phyloP scores from a whole-genome alignment of 1,140 invertebrate genomes.

The Spodoptera frugiperda region DNA sequence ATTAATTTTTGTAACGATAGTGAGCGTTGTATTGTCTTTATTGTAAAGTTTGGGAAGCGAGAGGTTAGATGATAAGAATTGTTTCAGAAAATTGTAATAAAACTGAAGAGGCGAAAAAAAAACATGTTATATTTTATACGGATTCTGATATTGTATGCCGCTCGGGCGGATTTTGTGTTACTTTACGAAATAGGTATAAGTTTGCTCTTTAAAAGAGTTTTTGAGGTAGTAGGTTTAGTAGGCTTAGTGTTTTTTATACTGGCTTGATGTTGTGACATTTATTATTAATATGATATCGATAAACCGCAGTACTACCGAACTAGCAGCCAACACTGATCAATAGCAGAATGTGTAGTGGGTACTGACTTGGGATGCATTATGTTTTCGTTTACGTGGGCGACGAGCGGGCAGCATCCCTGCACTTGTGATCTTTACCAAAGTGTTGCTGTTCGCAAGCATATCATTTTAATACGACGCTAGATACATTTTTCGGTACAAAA shows the following conservation, averaged over 20 bases:
- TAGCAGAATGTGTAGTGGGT: constrained; percentile 86
- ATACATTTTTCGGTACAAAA: constrained; percentile 84
- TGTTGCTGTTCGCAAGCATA: constrained; percentile 85
- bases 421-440: constrained; percentile 81
- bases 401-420: constrained; percentile 71
- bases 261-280: constrained; percentile 87
- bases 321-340: constrained; percentile 79
- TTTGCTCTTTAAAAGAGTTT: constrained; percentile 87
- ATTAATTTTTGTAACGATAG: constrained; percentile 79
- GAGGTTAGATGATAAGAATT: constrained; percentile 78
- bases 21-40: constrained; percentile 84
- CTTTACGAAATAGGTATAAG: constrained; percentile 86
- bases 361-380: constrained; percentile 59
- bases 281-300: constrained; percentile 83
- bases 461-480: constrained; percentile 84
- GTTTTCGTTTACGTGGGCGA: constrained; percentile 66
- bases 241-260: constrained; percentile 87
- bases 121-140: constrained; percentile 85
- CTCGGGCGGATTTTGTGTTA: constrained; percentile 72
- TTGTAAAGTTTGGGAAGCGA: constrained; percentile 83
- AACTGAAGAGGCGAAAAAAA: constrained; percentile 78
- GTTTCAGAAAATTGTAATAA: constrained; percentile 86
- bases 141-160: constrained; percentile 77
- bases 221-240: constrained; percentile 87
- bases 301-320: constrained; percentile 74